phyloP scores from a whole-genome alignment of 2,797 vertebrate species.

The Enteromius paludinosus region DNA sequence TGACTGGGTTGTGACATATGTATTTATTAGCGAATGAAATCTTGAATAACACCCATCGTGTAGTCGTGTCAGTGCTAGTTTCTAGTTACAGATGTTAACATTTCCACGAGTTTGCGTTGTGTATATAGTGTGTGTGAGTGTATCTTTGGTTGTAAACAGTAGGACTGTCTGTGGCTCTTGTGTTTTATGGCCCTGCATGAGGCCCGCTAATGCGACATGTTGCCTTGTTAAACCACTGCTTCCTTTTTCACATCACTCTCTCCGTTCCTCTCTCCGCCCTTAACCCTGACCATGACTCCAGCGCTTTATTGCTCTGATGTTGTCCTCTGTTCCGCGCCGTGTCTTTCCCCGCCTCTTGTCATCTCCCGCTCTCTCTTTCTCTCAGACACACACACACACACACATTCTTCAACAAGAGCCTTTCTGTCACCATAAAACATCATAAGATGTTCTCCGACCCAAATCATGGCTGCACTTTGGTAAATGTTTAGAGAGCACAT shows the following conservation, averaged over 20 bases:
- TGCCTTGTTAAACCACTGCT: conserved; percentile 53
- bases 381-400: neutral
- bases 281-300: conserved; percentile 56
- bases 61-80: neutral
- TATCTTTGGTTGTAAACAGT: conserved; percentile 37
- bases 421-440: conserved; percentile 33
- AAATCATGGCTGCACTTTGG: conserved; percentile 1
- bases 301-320: conserved; percentile 55
- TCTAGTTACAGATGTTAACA: neutral
- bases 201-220: conserved; percentile 45
- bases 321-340: conserved; percentile 28
- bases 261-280: conserved; percentile 34
- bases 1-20: neutral
- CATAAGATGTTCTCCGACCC: neutral
- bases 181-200: conserved; percentile 53
- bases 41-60: neutral
- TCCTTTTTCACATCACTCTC: conserved; percentile 32
- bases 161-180: conserved; percentile 42
- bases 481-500: conserved; percentile 16
- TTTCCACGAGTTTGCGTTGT: neutral
- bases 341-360: conserved; percentile 33
- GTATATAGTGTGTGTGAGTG: neutral
- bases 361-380: conserved; percentile 33
- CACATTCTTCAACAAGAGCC: conserved; percentile 32
- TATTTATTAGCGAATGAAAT: neutral